Base-by-base conservation (phyloP, 2,888 invertebrate species). In the Coelopa pilipes region DNA sequence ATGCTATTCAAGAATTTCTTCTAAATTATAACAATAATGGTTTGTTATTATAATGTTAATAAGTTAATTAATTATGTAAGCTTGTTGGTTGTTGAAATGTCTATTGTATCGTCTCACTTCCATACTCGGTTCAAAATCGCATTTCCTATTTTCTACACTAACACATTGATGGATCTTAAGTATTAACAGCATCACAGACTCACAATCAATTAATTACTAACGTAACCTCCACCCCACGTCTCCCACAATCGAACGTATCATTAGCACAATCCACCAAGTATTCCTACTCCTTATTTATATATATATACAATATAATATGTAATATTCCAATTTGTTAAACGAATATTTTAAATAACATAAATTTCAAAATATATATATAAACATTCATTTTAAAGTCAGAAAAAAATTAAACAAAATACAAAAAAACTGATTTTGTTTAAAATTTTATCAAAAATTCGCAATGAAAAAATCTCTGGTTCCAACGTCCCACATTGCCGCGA, bases 311-410 rank as follows among this genome's bases (percentile, higher is more conserved):
- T 34, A 34, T 7, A 34, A 34, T 34, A 34, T 34, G 34, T 34
- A 50, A 55, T 68, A 19, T 17, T 57, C 24, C 17, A 57, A 17
- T 69, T 24, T 68, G n/a, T 47, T 15, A 47, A 65, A 59, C 57
- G 46, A 59, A 70, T 34, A 59, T 34, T 34, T 34, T 34, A 34
- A 34, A 34, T 34, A 34, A 34, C 7, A 34, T 34, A 34, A 34
- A 69, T 55, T 69, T 21, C 13, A 49, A 55, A 57, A 53, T 63
- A 53, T 63, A 53, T 19, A 34, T 50, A 63, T 49, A 53, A 10
- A 50, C 72, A 66, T 70, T 70, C 47, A 60, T 49, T 70, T 46
- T 49, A 62, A 62, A 60, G 70, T 70, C 70, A 68, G 15, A 60
- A 70, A 17, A 47, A 59, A 62, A 50, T 47, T 13, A 46, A 47